These are phyloP conservation scores for Lagopus muta DNA, from an alignment of 2,113 vertebrate genomes.

Conservation along the genomic window DNA sequence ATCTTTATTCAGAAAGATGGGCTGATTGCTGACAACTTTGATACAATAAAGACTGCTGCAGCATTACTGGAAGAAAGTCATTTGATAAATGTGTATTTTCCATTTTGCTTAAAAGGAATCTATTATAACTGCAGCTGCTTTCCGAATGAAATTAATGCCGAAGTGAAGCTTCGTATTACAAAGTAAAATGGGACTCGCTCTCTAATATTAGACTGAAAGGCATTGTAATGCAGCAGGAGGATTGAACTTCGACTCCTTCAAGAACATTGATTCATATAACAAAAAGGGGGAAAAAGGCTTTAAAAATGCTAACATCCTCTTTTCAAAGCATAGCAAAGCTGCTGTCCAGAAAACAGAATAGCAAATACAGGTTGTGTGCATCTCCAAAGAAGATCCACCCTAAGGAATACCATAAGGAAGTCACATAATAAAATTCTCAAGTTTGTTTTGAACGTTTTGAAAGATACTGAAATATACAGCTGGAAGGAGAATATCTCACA, in stretches of 20 bases:
- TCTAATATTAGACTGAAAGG: slow-evolving; percentile 78
- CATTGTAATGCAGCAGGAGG: slow-evolving; percentile 80
- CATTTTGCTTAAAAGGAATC: slow-evolving; percentile 80
- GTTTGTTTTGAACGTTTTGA: slow-evolving; percentile 36
- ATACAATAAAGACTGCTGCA: slow-evolving; percentile 72
- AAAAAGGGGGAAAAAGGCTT: slow-evolving; percentile 73
- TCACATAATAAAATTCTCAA: slow-evolving; percentile 3
- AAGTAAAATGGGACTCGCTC: slow-evolving; percentile 80
- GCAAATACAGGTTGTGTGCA: slow-evolving; percentile 15
- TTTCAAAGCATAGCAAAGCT: slow-evolving; percentile 63
- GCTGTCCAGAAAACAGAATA: slow-evolving; percentile 65
- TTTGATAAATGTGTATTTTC: slow-evolving; percentile 81
- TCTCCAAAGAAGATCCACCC: slow-evolving; percentile 33
- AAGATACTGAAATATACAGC: not conserved
- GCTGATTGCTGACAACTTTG: slow-evolving; percentile 72
- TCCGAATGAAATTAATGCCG: slow-evolving; percentile 77
- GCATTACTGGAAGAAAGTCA: slow-evolving; percentile 74
- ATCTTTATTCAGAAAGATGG: slow-evolving; percentile 67
- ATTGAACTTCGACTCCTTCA: slow-evolving; percentile 78
- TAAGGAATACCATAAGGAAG: not conserved
- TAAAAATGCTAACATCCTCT: slow-evolving; percentile 76
- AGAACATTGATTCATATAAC: slow-evolving; percentile 79
- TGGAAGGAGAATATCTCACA: not conserved
- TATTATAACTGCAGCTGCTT: slow-evolving; percentile 80
- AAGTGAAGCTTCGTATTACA: slow-evolving; percentile 77